Conservation (phyloP, 2,113 vertebrate genomes). For the Meleagris gallopavo region DNA sequence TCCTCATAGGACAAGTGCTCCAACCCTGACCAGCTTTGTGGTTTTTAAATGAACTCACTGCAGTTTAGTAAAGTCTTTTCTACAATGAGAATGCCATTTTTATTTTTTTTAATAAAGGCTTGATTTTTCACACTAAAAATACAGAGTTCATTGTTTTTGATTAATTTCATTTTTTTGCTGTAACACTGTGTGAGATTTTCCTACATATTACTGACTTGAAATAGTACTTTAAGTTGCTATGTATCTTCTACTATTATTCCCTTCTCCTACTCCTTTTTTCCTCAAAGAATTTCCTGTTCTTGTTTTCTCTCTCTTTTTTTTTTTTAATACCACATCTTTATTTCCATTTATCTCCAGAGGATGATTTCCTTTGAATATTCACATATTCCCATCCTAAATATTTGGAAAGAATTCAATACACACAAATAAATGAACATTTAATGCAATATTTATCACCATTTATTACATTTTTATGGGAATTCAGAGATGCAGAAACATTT, state of each 20-base stretch:
- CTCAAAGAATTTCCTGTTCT: background rate
- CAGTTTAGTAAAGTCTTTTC: background rate
- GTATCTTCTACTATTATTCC: background rate
- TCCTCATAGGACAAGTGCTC: background rate
- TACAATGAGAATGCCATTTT: accelerated
- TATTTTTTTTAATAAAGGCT: background rate
- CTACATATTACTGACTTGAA: background rate
- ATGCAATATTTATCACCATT: background rate
- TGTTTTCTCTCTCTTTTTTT: background rate
- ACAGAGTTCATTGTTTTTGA: background rate
- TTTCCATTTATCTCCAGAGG: background rate
- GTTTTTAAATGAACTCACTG: background rate
- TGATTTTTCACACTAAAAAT: background rate
- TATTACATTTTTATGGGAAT: background rate
- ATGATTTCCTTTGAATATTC: background rate
- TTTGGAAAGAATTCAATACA: background rate
- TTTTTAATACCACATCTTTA: background rate
- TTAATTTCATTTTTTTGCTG: background rate
- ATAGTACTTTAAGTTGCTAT: background rate
- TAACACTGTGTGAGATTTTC: background rate
- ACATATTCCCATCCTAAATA: background rate
- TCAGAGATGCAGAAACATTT: background rate
- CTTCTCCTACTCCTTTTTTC: background rate
- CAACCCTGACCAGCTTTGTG: no score
- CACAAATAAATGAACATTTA: background rate